phyloP scores from a whole-genome alignment of 92 coral and sea anemone species.

The Anthopleura xanthogrammica region DNA sequence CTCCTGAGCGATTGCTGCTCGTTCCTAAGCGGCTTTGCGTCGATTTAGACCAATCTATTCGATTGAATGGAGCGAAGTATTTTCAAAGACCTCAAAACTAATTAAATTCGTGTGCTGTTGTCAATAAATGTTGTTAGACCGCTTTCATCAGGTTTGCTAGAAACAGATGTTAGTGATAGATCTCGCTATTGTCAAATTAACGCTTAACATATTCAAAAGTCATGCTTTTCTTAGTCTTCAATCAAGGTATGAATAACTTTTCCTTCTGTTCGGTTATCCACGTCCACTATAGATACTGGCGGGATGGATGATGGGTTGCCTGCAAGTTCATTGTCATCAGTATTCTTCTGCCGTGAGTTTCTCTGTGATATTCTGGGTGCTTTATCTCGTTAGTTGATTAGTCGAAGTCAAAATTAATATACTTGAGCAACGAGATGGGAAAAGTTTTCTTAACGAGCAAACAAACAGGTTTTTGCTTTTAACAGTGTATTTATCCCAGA shows the following conservation, averaged over 20 bases:
- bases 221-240: not conserved
- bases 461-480: too few species aligned
- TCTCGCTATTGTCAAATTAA: slow-evolving; percentile 15
- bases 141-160: slow-evolving; percentile 24
- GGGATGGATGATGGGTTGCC: too few species aligned
- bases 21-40: not conserved
- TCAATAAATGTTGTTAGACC: not conserved
- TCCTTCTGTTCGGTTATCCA: not conserved
- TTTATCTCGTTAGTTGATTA: too few species aligned
- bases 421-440: too few species aligned
- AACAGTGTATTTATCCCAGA: too few species aligned
- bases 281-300: too few species aligned
- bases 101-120: slow-evolving; percentile 28
- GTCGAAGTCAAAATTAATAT: too few species aligned
- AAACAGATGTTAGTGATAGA: slow-evolving; percentile 25
- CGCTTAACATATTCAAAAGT: slow-evolving; percentile 3
- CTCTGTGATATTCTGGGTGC: too few species aligned
- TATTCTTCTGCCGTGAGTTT: too few species aligned
- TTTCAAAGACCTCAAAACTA: slow-evolving; percentile 5
- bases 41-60: not conserved
- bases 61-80: not conserved
- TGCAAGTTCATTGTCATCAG: too few species aligned
- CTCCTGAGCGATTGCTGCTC: too few species aligned
- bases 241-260: not conserved
- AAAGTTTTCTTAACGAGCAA: too few species aligned